phyloP scores from a whole-genome alignment of 1,140 invertebrate genomes.

The Galleria mellonella region DNA sequence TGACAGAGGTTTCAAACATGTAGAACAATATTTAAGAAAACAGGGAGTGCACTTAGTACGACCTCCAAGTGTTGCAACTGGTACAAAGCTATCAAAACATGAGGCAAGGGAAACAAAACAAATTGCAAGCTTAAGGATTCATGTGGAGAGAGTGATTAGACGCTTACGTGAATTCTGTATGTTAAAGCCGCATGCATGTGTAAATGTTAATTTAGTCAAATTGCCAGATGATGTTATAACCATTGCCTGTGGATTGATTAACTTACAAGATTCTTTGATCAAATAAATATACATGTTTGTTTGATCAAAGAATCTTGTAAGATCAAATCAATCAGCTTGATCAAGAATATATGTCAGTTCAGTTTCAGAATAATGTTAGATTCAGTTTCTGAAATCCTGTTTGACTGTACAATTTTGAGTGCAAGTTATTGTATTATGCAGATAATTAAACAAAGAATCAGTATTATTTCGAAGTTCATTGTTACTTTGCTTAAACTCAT shows the following conservation, averaged over 20 bases:
- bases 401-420: background rate
- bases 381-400: background rate
- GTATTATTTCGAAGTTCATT: no score
- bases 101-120: constrained; percentile 4
- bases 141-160: constrained; percentile 6
- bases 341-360: no score
- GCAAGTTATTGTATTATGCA: background rate
- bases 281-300: constrained; percentile 2
- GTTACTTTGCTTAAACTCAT: no score
- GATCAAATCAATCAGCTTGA: no score
- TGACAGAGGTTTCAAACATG: background rate
- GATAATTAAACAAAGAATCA: no score
- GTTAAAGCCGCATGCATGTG: constrained; percentile 1
- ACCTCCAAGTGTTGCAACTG: constrained; percentile 4
- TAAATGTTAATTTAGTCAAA: constrained; percentile 3
- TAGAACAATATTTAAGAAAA: background rate
- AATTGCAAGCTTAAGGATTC: constrained; percentile 8
- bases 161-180: constrained; percentile 4
- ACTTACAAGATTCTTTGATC: constrained; percentile 7
- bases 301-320: no score
- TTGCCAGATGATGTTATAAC: constrained; percentile 2
- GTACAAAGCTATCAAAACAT: constrained; percentile 1
- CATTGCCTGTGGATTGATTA: constrained; percentile 4
- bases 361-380: background rate
- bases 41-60: background rate